phyloP scores from a whole-genome alignment of 2,888 invertebrate genomes.

The Patella pellucida region DNA sequence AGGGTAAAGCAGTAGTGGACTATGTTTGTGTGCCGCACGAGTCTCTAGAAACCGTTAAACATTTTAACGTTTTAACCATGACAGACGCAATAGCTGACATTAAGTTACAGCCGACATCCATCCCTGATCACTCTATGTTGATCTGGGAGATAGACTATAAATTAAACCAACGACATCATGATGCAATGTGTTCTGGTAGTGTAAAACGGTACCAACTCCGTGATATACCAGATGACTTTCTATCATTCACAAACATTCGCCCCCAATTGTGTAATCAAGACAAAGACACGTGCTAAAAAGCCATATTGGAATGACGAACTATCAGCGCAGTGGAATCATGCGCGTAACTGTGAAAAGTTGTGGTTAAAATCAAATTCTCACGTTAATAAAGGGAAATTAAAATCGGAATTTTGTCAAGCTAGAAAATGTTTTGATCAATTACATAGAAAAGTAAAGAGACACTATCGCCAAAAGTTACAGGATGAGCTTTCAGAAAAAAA shows the following conservation, averaged over 20 bases:
- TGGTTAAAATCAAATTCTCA: not conserved
- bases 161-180: not conserved
- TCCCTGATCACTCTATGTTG: constrained; percentile 1
- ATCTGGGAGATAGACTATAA: constrained; percentile 3
- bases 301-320: not conserved
- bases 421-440: not conserved
- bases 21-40: constrained; percentile 2
- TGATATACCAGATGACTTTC: too few relatives aligned
- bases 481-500: not conserved
- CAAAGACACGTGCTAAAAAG: not conserved
- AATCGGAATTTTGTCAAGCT: not conserved
- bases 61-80: not conserved
- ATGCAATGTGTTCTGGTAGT: too few relatives aligned
- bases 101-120: not conserved
- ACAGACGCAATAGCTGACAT: not conserved
- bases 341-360: not conserved
- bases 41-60: not conserved
- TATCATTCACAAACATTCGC: not conserved
- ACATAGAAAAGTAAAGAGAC: not conserved
- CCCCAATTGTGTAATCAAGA: not conserved
- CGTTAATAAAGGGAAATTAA: not conserved
- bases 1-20: constrained; percentile 3
- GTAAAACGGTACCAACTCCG: too few relatives aligned
- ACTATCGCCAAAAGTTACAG: not conserved
- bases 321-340: not conserved